Evolutionary conservation across 92 coral and sea anemone genomes (phyloP), one percentile per base, ranked within the genome.

Genomic region (Epizoanthus ramosus): DNA sequence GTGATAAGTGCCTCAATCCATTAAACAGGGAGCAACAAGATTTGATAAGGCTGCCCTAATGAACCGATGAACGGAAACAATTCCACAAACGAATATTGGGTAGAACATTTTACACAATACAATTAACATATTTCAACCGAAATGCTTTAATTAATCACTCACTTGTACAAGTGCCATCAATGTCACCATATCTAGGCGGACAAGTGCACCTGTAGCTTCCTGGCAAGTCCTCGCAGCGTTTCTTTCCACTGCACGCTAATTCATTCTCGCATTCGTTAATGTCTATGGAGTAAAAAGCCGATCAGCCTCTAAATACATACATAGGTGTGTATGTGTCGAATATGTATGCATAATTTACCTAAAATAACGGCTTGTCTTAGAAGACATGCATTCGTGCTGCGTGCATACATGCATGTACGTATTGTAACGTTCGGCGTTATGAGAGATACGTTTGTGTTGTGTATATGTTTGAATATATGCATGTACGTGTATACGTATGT

Each of bases 181-280:
- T 53, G 39, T 75, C 80, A 17, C 53, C 80, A n/a, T 75, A 19
- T 31, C 68, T 57, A 8, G 54, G 28, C 16, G 68, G 80, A 57
- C 80, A 75, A 8, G 54, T 57, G 24, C 80, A 75, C 1, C 54
- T 57, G 28, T 58, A 75, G 5, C 80, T 75, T 16, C 80, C 80
- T 22, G 50, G 31, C 18, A 75, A 54, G 35, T 75, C 80, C 39
- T 37, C n/a, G 10, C 80, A 75, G 16, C 0, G 35, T 35, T 75
- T 75, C 4, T 35, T 68, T 19, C 12, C 59, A 68, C 53, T 19
- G 54, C 68, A 75, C 31, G 80, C 17, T 9, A 68, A 75, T 28
- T 19, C 57, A 3, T 59, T 68, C 37, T 57, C 31, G 21, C 80
- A 75, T 24, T 75, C 80, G 19, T 75, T 33, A 35, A 75, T 58